A percentile compares a stretch with the other conserved stretches of the same genome.
Evolutionary conservation across 2,888 invertebrate species (phyloP).

Genomic region (Eilema depressum): DNA sequence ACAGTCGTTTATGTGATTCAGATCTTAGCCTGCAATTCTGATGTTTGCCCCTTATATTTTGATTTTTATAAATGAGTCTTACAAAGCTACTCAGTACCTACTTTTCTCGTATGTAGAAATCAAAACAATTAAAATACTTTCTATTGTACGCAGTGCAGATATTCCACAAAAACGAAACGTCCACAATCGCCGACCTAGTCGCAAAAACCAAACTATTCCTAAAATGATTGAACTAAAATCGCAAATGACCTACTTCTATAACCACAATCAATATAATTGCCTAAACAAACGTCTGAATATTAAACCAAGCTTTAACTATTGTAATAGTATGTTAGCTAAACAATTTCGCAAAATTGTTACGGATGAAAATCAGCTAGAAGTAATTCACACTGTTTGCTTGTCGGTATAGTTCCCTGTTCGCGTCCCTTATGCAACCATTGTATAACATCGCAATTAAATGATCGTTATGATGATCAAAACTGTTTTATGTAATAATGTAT

Average conservation of each 20-base stretch:
- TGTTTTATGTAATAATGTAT: constrained; percentile 36
- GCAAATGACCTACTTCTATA: background rate
- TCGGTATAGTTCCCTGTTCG: constrained; percentile 11
- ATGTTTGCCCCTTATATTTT: no score
- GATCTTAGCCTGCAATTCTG: no score
- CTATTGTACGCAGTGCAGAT: background rate
- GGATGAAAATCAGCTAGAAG: constrained; percentile 1
- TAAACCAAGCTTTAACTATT: background rate
- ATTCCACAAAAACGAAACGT: no score
- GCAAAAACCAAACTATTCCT: background rate
- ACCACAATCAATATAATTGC: background rate
- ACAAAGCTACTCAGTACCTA: background rate
- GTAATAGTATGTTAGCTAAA: constrained; percentile 12
- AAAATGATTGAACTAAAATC: background rate
- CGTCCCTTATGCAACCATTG: constrained; percentile 31
- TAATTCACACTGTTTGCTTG: constrained; percentile 1
- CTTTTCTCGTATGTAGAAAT: background rate
- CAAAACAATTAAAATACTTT: no score
- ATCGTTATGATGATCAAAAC: constrained; percentile 21
- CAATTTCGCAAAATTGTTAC: constrained; percentile 21
- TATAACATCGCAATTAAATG: constrained; percentile 31
- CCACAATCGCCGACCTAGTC: background rate
- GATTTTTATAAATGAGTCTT: background rate
- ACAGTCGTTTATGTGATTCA: no score
- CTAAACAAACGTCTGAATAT: background rate